These are phyloP conservation scores for Tursiops truncatus DNA, from an alignment of 2,113 vertebrate genomes.

Conservation along the genomic window DNA sequence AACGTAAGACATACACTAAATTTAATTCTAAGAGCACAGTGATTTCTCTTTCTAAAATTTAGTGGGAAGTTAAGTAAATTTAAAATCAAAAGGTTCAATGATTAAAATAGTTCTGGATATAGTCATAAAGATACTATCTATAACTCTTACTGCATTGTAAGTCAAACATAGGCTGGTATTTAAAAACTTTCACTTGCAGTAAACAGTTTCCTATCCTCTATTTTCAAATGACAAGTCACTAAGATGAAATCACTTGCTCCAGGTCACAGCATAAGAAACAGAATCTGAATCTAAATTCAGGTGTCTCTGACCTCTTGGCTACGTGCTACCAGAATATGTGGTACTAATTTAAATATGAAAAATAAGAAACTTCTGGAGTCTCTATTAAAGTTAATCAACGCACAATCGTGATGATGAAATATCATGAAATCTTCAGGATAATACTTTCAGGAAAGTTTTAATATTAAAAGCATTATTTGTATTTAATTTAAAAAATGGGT, in stretches of 20 bases:
- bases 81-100: constrained; percentile 55
- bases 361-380: background rate
- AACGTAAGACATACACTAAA: constrained; percentile 72
- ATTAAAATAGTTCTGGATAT: constrained; percentile 45
- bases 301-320: background rate
- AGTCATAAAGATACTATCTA: constrained; percentile 47
- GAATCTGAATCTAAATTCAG: constrained; percentile 8
- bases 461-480: constrained; percentile 8
- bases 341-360: background rate
- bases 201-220: constrained; percentile 29
- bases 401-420: constrained; percentile 1
- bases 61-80: constrained; percentile 61
- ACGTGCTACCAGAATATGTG: background rate
- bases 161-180: constrained; percentile 1
- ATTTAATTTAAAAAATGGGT: background rate
- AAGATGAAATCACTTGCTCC: background rate
- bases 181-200: constrained; percentile 45
- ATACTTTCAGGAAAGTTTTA: background rate
- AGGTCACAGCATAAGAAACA: background rate
- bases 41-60: constrained; percentile 72
- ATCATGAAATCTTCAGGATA: background rate
- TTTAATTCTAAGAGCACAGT: constrained; percentile 78
- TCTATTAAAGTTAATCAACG: background rate
- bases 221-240: constrained; percentile 42
- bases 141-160: constrained; percentile 65